Conservation (phyloP, 1,140 invertebrate species). For the Olivierus martensii region DNA sequence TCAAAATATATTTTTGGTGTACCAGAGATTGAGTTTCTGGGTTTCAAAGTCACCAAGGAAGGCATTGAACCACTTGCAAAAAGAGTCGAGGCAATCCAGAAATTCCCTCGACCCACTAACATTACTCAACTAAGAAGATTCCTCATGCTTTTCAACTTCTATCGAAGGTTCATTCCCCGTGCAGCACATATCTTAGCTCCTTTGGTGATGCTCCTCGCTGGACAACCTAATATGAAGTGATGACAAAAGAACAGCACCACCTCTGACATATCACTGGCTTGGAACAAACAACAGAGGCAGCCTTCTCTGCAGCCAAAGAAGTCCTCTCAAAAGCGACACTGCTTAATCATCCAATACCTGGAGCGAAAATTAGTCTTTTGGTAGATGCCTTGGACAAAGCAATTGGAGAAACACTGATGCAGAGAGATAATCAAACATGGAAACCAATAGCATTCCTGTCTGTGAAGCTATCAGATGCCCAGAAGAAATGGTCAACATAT, state of each 20-base stretch:
- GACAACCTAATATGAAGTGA: background rate
- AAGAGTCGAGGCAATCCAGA: constrained; percentile 4
- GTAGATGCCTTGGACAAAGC: constrained; percentile 10
- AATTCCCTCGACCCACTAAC: constrained; percentile 23
- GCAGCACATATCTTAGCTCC: constrained; percentile 1
- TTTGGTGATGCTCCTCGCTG: background rate
- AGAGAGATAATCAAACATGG: background rate
- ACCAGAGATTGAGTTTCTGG: constrained; percentile 4
- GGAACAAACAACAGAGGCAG: background rate
- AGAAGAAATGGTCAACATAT: constrained; percentile 18
- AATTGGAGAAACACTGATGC: constrained; percentile 11
- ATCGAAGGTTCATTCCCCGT: constrained; percentile 14
- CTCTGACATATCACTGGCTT: background rate
- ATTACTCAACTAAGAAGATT: constrained; percentile 25
- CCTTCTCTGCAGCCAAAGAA: constrained; percentile 30
- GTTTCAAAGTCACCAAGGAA: background rate
- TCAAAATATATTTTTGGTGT: constrained; percentile 1
- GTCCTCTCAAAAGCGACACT: constrained; percentile 16
- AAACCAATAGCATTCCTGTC: constrained; percentile 13
- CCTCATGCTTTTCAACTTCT: constrained; percentile 30
- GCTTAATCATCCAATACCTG: constrained; percentile 6
- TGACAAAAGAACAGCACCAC: background rate
- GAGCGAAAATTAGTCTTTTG: constrained; percentile 6
- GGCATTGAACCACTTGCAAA: constrained; percentile 4
- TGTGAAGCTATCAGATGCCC: constrained; percentile 4